These are phyloP conservation scores for Colaptes auratus DNA, from an alignment of 2,113 vertebrate genomes.

Conservation along the genomic window DNA sequence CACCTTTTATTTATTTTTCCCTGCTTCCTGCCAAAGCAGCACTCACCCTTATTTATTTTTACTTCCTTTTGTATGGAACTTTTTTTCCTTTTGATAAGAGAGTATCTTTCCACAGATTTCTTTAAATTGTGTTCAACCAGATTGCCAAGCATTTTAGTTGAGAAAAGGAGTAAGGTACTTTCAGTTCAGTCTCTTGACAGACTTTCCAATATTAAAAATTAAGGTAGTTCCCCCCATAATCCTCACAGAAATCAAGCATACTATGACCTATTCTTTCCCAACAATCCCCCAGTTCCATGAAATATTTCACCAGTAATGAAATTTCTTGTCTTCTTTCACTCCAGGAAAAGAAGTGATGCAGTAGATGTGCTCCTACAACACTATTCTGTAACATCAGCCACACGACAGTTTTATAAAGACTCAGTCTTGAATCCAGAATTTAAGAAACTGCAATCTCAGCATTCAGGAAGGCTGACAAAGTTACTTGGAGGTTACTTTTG, in stretches of 20 bases:
- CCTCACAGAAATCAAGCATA: not conserved
- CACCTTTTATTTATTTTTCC: not conserved
- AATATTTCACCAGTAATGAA: not conserved
- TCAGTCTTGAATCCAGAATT: not conserved
- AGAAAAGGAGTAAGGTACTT: not conserved
- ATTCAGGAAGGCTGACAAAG: not conserved
- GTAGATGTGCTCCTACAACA: not conserved
- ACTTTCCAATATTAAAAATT: not conserved
- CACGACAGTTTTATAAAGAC: not conserved
- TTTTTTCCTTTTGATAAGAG: not conserved
- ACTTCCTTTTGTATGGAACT: not conserved
- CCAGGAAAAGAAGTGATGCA: not conserved
- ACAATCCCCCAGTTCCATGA: rapidly evolving
- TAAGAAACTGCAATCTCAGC: not conserved
- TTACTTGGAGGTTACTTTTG: not conserved
- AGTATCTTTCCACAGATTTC: not conserved
- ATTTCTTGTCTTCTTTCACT: not conserved
- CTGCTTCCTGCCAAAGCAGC: not conserved
- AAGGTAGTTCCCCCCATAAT: not conserved
- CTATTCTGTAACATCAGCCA: not conserved
- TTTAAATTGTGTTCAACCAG: not conserved
- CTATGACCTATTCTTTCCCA: not conserved
- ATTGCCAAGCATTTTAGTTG: not conserved
- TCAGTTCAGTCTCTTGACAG: not conserved
- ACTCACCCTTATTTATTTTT: not conserved